Base-by-base conservation (phyloP, 1,140 invertebrate species). In the Mizuhopecten yessoensis region DNA sequence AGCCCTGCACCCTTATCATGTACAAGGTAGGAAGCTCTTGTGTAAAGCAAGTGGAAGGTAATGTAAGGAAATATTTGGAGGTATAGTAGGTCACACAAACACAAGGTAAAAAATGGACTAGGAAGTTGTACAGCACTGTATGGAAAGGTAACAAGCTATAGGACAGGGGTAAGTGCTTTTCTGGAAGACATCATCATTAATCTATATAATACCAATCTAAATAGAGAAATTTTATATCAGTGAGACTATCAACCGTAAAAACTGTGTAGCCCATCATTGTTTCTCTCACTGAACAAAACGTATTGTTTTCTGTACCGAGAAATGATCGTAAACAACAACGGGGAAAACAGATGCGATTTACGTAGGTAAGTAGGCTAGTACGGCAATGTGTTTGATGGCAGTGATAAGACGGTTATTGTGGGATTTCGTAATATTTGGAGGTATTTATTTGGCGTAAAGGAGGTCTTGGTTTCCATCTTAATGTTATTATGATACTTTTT, bases 1-100 rank as follows among this genome's bases (percentile, higher is more conserved):
- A n/a, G n/a, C n/a, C n/a, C n/a, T n/a, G n/a, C n/a, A 75, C 0
- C n/a, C 57, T 17, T 13, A 75, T 7, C 23, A 75, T 75, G 57
- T 75, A 75, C 57, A 75, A 75, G 57, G 57, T 75, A 75, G 57
- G 57, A n/a, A n/a, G n/a, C n/a, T n/a, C n/a, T n/a, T 39, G 36
- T 39, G 36, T 57, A 57, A 57, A n/a, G 23, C 57, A 75, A 29
- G 57, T 75, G 42, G 17, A 7, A 45, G 9, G 42, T 45, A 13
- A 13, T 45, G 57, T 75, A 75, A n/a, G 57, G n/a, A 75, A 75
- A 75, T 75, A 29, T 75, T 75, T 75, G 23, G 15, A 75, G 57
- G 57, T 75, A 13, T 75, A 75, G 23, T 75, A 29, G 23, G 57
- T 75, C 57, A 75, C 42, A 7, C 36, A 7, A 75, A 75, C 57